Base-by-base conservation (phyloP, 1,140 invertebrate species). In the Dreissena rostriformis region DNA sequence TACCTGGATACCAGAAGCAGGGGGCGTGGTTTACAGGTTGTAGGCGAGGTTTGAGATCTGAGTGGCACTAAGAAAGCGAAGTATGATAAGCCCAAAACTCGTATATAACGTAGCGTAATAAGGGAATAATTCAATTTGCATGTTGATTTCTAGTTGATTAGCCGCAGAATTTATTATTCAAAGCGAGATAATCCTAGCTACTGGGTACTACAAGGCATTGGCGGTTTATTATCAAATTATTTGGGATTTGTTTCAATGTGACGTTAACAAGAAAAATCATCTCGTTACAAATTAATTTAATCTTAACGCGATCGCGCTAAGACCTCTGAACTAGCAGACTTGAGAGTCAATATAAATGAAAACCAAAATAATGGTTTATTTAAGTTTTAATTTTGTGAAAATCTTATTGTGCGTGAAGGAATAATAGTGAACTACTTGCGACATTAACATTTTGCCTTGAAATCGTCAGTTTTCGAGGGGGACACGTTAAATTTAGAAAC, bases 71-170 rank as follows among this genome's bases (percentile, higher is more conserved):
- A 28, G 19, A 22, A 19, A 24, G 67, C 17, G 15, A 70, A n/a
- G 67, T 17, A 28, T 28, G 67, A 19, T 19, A 17, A 29, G 24
- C 57, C 49, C 49, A 61, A 79, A 68, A 70, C 77, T 70, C 49
- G 72, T 82, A 82, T 82, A 82, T 73, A 82, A 74, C 63, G 71
- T 82, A 26, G 51, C 72, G 55, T 82, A 75, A 82, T 65, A 55
- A 12, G 71, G 22, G 65, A 61, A 57, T 82, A 82, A 82, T 82
- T 82, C 80, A 82, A 82, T 82, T 82, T 82, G 71, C 70, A 82
- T 82, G 80, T 82, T 82, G 80, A 82, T 82, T 82, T 82, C 80
- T 65, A 24, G 80, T 82, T 82, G 80, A 82, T 82, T 82, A 82
- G 71, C 51, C 15, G 26, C 52, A 82, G 57, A 79, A 79, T 79